These are phyloP conservation scores for Atherinomorus stipes DNA, from an alignment of 2,113 vertebrate species.

Conservation along the genomic window DNA sequence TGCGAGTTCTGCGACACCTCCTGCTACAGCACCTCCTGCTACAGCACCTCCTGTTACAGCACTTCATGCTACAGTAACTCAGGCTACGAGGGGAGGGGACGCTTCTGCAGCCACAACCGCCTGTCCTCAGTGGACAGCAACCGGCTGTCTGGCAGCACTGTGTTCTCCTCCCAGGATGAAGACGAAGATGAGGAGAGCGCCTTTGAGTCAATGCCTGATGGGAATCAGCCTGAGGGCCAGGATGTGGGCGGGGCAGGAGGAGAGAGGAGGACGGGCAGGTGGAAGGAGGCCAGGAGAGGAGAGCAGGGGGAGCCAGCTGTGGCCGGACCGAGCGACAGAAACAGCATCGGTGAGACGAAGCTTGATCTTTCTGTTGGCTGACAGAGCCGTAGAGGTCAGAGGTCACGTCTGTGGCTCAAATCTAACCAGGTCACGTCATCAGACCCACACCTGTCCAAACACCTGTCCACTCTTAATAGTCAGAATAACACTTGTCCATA, in stretches of 20 bases:
- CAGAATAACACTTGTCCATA: too few species aligned
- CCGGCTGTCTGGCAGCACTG: slow-evolving; percentile 94
- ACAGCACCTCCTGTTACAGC: slow-evolving; percentile 95
- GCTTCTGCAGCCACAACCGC: slow-evolving; percentile 92
- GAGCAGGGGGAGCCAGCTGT: slow-evolving; percentile 82
- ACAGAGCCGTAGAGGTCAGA: too few species aligned
- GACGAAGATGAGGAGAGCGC: slow-evolving; percentile 96
- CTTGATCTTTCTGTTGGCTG: background rate
- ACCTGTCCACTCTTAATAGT: too few species aligned
- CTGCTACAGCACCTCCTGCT: slow-evolving; percentile 95
- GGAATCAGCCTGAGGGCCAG: slow-evolving; percentile 83
- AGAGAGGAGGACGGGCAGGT: slow-evolving; percentile 85
- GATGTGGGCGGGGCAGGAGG: slow-evolving; percentile 78
- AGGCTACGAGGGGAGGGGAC: slow-evolving; percentile 88
- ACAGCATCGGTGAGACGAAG: slow-evolving; percentile 74
- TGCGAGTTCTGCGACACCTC: slow-evolving; percentile 93
- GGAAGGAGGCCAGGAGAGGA: slow-evolving; percentile 75
- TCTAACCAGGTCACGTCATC: too few species aligned
- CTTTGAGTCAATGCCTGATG: slow-evolving; percentile 91
- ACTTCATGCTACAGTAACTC: slow-evolving; percentile 95
- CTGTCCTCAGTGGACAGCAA: slow-evolving; percentile 97
- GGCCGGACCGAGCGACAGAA: slow-evolving; percentile 88
- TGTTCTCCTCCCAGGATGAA: slow-evolving; percentile 97
- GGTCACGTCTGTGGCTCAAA: too few species aligned
- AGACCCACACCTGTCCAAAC: too few species aligned